These are phyloP conservation scores for Chirona hameri DNA, from an alignment of 2,888 invertebrate genomes.

Conservation along the genomic window DNA sequence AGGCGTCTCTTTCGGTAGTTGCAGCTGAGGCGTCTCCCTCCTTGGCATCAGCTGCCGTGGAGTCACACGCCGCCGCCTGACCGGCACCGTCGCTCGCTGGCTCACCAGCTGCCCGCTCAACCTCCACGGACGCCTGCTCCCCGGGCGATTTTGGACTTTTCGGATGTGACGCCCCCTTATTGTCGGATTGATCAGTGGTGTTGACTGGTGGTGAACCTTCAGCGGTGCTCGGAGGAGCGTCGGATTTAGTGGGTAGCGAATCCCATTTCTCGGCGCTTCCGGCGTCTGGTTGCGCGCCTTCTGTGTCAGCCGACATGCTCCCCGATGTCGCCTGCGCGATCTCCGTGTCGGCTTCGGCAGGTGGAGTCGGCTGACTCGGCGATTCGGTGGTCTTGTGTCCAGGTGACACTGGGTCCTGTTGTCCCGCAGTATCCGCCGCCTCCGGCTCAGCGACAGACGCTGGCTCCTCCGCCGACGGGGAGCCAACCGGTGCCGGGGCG, in stretches of 20 bases:
- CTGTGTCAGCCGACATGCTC: too few species aligned
- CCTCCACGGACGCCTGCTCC: background rate
- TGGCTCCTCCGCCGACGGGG: background rate
- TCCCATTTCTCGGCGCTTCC: too few species aligned
- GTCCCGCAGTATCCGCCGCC: background rate
- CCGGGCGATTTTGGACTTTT: background rate
- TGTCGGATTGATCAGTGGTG: too few species aligned
- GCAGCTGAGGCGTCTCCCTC: too few species aligned
- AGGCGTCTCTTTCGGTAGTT: too few species aligned
- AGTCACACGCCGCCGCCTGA: too few species aligned
- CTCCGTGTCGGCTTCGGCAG: background rate
- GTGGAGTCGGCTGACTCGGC: background rate
- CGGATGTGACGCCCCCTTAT: too few species aligned
- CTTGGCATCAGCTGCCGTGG: too few species aligned
- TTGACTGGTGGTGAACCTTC: too few species aligned
- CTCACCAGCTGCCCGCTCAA: background rate
- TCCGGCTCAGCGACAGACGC: background rate
- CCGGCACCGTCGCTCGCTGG: background rate
- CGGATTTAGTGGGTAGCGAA: too few species aligned
- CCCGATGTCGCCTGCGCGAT: background rate
- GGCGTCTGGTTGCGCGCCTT: too few species aligned
- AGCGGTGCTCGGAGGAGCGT: too few species aligned
- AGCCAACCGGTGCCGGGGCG: background rate
- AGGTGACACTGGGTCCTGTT: background rate
- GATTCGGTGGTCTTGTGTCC: background rate